Evolutionary conservation across 2,113 vertebrate species (phyloP).

Genomic region (Callipepla squamata): DNA sequence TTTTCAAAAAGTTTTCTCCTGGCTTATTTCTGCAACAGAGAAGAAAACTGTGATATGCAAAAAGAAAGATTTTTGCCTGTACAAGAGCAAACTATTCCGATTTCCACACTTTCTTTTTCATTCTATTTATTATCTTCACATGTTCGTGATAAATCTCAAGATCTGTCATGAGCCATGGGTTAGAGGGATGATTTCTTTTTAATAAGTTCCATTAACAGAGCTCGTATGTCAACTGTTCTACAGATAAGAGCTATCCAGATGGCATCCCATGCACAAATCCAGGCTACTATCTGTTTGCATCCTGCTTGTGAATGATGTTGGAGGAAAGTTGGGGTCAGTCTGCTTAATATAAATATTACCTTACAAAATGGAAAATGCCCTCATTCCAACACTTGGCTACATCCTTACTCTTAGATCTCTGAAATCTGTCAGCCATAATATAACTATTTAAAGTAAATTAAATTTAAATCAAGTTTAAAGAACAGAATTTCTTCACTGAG

Average conservation of each 20-base stretch:
- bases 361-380: background rate
- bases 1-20: background rate
- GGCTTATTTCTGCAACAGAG: background rate
- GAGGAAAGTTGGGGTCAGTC: fast-evolving
- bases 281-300: background rate
- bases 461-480: background rate
- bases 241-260: background rate
- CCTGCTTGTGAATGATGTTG: background rate
- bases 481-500: background rate
- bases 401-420: background rate
- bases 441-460: background rate
- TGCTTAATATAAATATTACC: fast-evolving
- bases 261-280: fast-evolving
- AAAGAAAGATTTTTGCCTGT: background rate
- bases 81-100: background rate
- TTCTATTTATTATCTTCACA: background rate
- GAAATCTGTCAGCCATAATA: background rate
- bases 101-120: background rate
- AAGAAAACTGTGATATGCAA: background rate
- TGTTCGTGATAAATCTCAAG: background rate
- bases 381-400: fast-evolving
- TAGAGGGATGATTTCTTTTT: background rate
- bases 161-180: background rate
- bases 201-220: background rate
- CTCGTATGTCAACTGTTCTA: background rate